Evolutionary conservation across 2,113 vertebrate genomes (phyloP), one percentile per base, ranked within the genome.

Genomic region (Chitala chitala): DNA sequence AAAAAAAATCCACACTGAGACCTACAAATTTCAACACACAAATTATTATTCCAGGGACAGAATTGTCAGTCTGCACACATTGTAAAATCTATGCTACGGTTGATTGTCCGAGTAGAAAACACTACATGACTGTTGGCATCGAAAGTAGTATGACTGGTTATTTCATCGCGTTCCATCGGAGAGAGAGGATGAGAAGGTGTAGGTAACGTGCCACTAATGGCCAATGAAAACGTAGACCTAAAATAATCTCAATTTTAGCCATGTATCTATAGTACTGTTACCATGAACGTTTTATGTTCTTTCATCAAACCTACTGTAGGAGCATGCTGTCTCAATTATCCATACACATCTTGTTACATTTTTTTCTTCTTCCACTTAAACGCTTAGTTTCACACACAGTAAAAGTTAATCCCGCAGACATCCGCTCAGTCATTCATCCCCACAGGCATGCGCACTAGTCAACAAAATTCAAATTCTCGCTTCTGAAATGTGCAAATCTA

Each of bases 401-500:
- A 20, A 63, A 36, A 63, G 38, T 10, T 36, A 17, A n/a, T n/a
- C n/a, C 58, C 1, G 38, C 59, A 38, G 38, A 63, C 59, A 4
- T 46, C 12, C 33, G 38, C 29, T 38, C 29, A 38, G 5, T n/a
- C 22, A 31, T n/a, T 26, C 64, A 31, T 46, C 40, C 20, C 71
- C 64, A 66, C 42, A 78, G 42, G 51, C 40, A 59, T 54, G 51
- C 63, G 73, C 54, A 75, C 2, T 36, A 26, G 40, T 72, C 71
- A 75, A 5, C 12, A 46, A 55, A 64, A 13, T 50, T 13, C 13
- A 38, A 38, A 59, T 0, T n/a, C 5, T 13, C 40, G 12, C 26
- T 40, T 46, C 4, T 20, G 22, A 58, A 55, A 58, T 29, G 53
- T 56, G 65, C 64, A 72, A 50, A 71, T 69, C 69, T 78, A 78